Conservation (phyloP, 2,888 invertebrate genomes). For the Chromoteleia sp. region DNA sequence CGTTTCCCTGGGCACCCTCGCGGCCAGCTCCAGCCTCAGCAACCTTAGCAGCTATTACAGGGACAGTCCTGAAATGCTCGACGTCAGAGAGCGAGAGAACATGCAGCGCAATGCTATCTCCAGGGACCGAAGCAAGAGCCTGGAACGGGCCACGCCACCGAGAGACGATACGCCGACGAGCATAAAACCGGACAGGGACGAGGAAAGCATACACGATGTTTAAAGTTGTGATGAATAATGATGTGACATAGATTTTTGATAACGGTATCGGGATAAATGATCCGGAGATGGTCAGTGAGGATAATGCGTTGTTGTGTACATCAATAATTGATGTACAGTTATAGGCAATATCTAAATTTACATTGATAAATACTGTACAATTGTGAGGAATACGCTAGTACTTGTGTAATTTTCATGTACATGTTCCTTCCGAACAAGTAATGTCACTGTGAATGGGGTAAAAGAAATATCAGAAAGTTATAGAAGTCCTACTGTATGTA, state of each 20-base stretch:
- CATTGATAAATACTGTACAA: too few relatives aligned
- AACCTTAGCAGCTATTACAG: conserved; percentile 81
- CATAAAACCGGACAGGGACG: conserved; percentile 82
- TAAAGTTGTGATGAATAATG: conserved; percentile 72
- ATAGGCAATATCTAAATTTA: too few relatives aligned
- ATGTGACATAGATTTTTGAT: conserved; percentile 8
- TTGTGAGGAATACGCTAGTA: too few relatives aligned
- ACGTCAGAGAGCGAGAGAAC: conserved; percentile 76
- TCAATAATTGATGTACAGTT: too few relatives aligned
- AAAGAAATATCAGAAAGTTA: too few relatives aligned
- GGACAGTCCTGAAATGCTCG: conserved; percentile 79
- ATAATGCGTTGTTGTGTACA: too few relatives aligned
- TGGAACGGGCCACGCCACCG: conserved; percentile 76
- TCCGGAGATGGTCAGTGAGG: background rate
- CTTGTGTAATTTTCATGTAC: too few relatives aligned
- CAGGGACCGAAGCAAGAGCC: conserved; percentile 79
- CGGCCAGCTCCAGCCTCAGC: conserved; percentile 87
- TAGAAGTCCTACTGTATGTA: too few relatives aligned
- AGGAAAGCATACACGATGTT: conserved; percentile 84
- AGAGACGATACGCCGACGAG: conserved; percentile 82
- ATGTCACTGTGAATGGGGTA: too few relatives aligned
- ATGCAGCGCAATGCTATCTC: conserved; percentile 74
- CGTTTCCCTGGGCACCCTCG: conserved; percentile 88
- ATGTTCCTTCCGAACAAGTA: too few relatives aligned
- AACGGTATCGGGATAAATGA: background rate